Conservation (phyloP, 2,888 invertebrate species). For the Alcis repandata region DNA sequence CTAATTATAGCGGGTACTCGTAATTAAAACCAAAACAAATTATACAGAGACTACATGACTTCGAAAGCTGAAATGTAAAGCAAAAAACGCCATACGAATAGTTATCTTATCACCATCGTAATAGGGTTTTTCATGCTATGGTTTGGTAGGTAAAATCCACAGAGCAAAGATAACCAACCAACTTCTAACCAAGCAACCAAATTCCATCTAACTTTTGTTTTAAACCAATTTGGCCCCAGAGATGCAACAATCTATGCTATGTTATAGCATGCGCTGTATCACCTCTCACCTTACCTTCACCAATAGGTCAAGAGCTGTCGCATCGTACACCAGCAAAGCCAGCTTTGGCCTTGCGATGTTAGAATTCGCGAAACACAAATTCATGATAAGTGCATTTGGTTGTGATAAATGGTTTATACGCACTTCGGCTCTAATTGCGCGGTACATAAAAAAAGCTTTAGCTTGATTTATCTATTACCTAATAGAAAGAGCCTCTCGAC, state of each 20-base stretch:
- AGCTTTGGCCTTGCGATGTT: background rate
- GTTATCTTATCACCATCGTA: too few species aligned
- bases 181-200: background rate
- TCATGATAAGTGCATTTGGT: too few species aligned
- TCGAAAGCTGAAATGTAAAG: background rate
- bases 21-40: slow-evolving; percentile 31
- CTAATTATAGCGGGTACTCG: slow-evolving; percentile 51
- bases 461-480: too few species aligned
- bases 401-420: too few species aligned
- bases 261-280: background rate
- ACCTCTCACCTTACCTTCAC: slow-evolving; percentile 22
- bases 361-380: background rate
- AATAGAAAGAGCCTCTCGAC: too few species aligned
- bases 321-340: background rate
- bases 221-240: background rate
- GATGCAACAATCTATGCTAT: slow-evolving; percentile 1
- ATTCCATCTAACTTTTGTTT: too few species aligned
- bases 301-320: slow-evolving; percentile 22
- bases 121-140: background rate
- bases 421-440: too few species aligned
- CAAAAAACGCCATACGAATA: too few species aligned
- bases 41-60: background rate
- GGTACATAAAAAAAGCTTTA: too few species aligned
- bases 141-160: background rate
- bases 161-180: background rate